Evolutionary conservation across 2,888 invertebrate species (phyloP).

Genomic region (Drosophila sordidula): DNA sequence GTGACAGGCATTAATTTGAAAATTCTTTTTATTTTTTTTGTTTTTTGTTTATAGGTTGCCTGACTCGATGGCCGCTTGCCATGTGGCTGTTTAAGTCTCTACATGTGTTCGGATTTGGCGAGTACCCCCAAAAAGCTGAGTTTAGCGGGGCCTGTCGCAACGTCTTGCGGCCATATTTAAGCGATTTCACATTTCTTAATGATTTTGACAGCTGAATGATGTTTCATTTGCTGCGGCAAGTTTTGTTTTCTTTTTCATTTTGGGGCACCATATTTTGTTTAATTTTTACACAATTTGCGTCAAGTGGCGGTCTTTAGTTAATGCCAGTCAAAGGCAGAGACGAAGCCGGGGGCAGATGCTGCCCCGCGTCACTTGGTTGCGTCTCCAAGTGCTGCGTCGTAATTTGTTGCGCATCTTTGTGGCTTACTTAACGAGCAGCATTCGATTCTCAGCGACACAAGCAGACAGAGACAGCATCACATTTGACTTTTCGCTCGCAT

Average conservation of each 20-base stretch:
- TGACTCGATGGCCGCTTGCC: conserved; percentile 30
- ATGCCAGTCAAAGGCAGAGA: conserved; percentile 61
- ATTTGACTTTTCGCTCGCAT: conserved; percentile 8
- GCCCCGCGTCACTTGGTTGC: conserved; percentile 16
- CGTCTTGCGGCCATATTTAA: conserved; percentile 63
- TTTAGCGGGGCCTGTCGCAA: conserved; percentile 40
- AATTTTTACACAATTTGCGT: conserved; percentile 64
- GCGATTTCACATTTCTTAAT: conserved; percentile 82
- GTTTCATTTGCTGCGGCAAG: conserved; percentile 61
- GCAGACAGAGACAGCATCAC: neutral
- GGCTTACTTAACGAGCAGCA: neutral
- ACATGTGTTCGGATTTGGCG: conserved; percentile 50
- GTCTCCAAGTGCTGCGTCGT: conserved; percentile 14
- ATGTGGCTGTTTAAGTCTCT: conserved; percentile 54
- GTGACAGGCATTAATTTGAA: conserved; percentile 56
- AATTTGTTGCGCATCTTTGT: conserved; percentile 41
- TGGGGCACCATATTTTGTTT: conserved; percentile 40
- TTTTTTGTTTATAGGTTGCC: conserved; percentile 34
- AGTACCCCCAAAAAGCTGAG: conserved; percentile 55
- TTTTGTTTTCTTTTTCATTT: conserved; percentile 22
- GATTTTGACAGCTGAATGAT: conserved; percentile 83
- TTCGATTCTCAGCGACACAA: neutral
- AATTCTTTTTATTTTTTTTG: conserved; percentile 14
- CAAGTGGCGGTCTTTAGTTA: conserved; percentile 77
- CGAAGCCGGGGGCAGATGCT: conserved; percentile 46